A percentile compares a stretch with the other conserved stretches of the same genome.
Conservation (phyloP, 2,113 vertebrate genomes). For the Sclerurus mexicanus region DNA sequence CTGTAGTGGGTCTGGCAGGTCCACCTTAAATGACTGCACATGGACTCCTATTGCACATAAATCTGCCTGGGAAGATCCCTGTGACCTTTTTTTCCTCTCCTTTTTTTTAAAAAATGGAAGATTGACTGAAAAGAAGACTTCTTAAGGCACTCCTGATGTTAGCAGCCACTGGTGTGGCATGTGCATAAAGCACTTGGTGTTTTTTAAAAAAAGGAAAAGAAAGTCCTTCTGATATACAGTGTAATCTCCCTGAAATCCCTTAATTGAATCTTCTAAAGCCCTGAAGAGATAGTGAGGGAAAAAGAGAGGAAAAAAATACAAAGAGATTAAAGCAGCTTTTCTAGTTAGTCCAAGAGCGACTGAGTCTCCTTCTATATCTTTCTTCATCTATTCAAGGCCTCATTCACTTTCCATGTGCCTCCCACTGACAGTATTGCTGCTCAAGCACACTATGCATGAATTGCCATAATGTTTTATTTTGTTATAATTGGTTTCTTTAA, state of each 20-base stretch:
- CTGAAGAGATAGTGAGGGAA: slow-evolving; percentile 24
- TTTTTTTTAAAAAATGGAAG: background rate
- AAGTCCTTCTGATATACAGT: background rate
- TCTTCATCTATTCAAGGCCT: slow-evolving; percentile 37
- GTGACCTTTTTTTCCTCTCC: background rate
- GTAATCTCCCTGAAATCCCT: slow-evolving; percentile 39
- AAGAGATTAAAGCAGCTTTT: slow-evolving; percentile 30
- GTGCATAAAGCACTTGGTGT: background rate
- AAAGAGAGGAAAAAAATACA: slow-evolving; percentile 21
- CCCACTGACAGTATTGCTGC: slow-evolving; percentile 9
- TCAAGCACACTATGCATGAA: slow-evolving; percentile 19
- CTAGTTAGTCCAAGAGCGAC: slow-evolving; percentile 13
- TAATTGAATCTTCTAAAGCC: slow-evolving; percentile 48
- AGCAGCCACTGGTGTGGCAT: background rate
- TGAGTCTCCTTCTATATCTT: slow-evolving; percentile 10
- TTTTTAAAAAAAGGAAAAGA: background rate
- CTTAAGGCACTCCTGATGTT: background rate
- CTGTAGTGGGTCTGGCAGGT: background rate
- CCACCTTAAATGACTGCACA: background rate
- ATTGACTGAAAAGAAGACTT: background rate
- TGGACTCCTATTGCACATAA: background rate
- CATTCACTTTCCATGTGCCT: slow-evolving; percentile 20
- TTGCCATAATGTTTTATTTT: slow-evolving; percentile 65
- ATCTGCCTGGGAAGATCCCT: background rate
- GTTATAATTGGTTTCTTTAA: slow-evolving; percentile 58